Conservation (phyloP, 2,113 vertebrate species). For the Mesitornis unicolor region DNA sequence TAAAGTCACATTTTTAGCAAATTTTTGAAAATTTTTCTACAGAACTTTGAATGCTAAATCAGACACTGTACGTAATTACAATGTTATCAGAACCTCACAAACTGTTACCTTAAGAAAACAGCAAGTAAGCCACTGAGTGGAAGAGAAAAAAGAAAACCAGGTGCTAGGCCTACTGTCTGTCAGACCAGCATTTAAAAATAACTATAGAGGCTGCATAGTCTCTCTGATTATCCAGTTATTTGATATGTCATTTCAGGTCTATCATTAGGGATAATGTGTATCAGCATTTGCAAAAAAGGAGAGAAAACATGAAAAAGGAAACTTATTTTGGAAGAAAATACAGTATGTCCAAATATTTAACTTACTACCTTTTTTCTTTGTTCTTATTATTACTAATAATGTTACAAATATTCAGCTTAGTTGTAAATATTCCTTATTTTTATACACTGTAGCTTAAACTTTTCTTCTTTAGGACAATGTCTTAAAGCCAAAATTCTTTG, state of each 20-base stretch:
- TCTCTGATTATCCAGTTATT: background rate
- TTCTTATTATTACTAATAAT: background rate
- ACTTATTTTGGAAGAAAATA: background rate
- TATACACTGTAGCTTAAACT: background rate
- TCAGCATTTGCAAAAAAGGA: background rate
- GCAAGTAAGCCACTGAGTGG: background rate
- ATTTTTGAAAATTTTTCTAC: background rate
- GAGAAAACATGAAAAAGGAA: background rate
- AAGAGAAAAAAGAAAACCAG: background rate
- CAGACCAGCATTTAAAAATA: background rate
- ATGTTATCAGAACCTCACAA: background rate
- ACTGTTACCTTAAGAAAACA: background rate
- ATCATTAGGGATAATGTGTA: background rate
- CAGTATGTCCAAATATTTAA: background rate
- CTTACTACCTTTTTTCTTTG: background rate
- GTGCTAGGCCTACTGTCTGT: background rate
- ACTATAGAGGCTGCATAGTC: background rate
- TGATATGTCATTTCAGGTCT: background rate
- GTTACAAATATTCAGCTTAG: background rate
- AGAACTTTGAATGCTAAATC: background rate
- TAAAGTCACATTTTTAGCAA: background rate
- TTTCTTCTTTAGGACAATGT: background rate
- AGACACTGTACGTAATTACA: background rate
- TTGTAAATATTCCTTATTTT: background rate
- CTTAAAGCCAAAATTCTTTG: background rate